Conservation (phyloP, 1,140 invertebrate genomes). For the Brachionus rotundiformis region DNA sequence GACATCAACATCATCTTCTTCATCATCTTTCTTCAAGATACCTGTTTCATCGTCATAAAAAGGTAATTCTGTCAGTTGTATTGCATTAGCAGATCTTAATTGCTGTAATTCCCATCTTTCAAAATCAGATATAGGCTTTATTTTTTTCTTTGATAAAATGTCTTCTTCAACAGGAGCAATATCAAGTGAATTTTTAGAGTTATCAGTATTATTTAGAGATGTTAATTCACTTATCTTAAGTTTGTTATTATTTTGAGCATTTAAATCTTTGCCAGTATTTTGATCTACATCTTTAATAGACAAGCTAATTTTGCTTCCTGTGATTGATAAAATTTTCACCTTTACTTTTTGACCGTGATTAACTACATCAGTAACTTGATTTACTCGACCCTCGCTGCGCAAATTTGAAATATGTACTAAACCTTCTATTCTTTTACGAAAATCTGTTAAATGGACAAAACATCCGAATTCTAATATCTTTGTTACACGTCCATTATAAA, state of each 20-base stretch:
- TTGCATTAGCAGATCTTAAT: constrained; percentile 78
- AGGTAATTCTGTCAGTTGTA: constrained; percentile 65
- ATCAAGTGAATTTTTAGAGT: constrained; percentile 66
- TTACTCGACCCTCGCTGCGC: constrained; percentile 82
- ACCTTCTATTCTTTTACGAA: constrained; percentile 73
- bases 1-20: constrained; percentile 83
- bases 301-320: constrained; percentile 89
- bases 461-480: constrained; percentile 96
- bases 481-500: constrained; percentile 89
- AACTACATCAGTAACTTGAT: constrained; percentile 90
- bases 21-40: constrained; percentile 63
- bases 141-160: constrained; percentile 64
- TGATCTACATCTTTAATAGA: constrained; percentile 99
- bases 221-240: constrained; percentile 55
- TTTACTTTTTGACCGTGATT: constrained; percentile 85
- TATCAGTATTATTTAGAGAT: constrained; percentile 77
- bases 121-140: constrained; percentile 84
- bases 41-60: constrained; percentile 68
- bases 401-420: constrained; percentile 93
- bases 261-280: constrained; percentile 87
- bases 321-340: constrained; percentile 73
- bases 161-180: constrained; percentile 13
- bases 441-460: constrained; percentile 90
- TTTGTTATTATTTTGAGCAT: constrained; percentile 67
- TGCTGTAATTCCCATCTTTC: constrained; percentile 75